Evolutionary conservation across 2,888 invertebrate genomes (phyloP), one percentile per base, ranked within the genome.

Genomic region (Mythimna pallens): DNA sequence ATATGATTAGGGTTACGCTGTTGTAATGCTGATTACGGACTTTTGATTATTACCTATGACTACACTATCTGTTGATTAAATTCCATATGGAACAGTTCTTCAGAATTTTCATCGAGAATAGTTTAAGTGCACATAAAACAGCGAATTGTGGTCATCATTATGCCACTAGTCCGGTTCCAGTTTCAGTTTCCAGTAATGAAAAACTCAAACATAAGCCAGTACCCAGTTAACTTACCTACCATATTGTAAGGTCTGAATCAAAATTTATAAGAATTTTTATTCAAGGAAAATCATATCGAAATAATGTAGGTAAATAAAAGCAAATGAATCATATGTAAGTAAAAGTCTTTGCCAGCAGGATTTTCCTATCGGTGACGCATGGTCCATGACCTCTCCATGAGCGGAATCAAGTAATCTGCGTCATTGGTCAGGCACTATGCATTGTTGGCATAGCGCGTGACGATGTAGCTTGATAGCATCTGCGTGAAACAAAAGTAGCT

Each of bases 341-440:
- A 30, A 43, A 70, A 59, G 22, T 73, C 36, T 30, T 36, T 8
- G 52, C 54, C 22, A 2, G 2, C 20, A 68, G 57, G 63, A 66
- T 82, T 82, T 82, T 82, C 82, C 85, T 69, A 40, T 59, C 12
- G 61, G 22, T 82, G 78, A 77, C 82, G 82, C 73, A 73, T 70
- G 65, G 43, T 58, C 54, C 70, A 65, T 61, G 70, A 70, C 70
- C 65, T 61, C 7, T 78, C 47, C 25, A 40, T 25, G 34, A 25
- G 50, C 61, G 65, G 63, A 76, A 69, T 66, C 82, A 76, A 47
- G 25, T 61, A 12, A 65, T 58, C 30, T 67, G 61, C 70, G 81
- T 81, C 81, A 81, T 40, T 61, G 22, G 30, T 36, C 22, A 20
- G 36, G 22, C 30, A 40, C 30, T 30, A 20, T 10, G 30, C 50